These are phyloP conservation scores for Gadus chalcogrammus DNA, from an alignment of 2,113 vertebrate species.

Conservation along the genomic window DNA sequence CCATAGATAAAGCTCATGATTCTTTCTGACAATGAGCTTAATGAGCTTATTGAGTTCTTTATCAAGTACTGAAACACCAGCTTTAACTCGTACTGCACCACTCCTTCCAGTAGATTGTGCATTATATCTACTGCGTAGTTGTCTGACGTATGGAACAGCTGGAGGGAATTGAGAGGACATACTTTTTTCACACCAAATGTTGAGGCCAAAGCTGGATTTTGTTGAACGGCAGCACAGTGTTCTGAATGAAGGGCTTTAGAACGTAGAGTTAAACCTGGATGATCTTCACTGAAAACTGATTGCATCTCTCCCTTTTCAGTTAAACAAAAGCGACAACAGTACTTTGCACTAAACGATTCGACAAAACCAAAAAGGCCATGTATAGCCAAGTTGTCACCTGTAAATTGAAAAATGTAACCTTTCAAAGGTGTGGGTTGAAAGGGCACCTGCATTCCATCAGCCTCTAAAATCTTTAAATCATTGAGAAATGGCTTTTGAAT, in stretches of 20 bases:
- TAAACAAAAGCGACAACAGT: no score
- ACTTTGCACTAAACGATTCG: conserved; percentile 9
- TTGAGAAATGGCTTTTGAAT: conserved; percentile 25
- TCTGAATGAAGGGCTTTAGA: conserved; percentile 18
- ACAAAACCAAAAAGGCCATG: neutral
- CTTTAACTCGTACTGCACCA: conserved; percentile 2
- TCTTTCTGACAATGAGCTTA: conserved; percentile 19
- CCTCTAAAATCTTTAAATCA: conserved; percentile 21
- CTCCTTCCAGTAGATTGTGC: conserved; percentile 31
- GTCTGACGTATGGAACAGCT: conserved; percentile 22
- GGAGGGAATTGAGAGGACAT: conserved; percentile 17
- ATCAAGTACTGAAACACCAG: conserved; percentile 16
- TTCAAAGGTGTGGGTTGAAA: conserved; percentile 19
- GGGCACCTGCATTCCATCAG: conserved; percentile 14
- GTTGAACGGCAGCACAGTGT: conserved; percentile 11
- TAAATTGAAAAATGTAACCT: neutral
- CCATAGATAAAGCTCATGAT: conserved; percentile 24
- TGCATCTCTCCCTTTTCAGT: no score
- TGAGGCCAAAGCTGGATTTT: conserved; percentile 8
- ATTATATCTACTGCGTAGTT: conserved; percentile 31
- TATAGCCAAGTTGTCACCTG: neutral
- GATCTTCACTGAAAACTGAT: conserved; percentile 17
- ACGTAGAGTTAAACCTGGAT: conserved; percentile 20
- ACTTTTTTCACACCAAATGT: conserved; percentile 20
- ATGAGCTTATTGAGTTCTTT: conserved; percentile 8